A percentile compares a stretch with the other conserved stretches of the same genome.
Evolutionary conservation across 1,140 invertebrate species (phyloP).

Genomic region (Lanistes nyassanus): DNA sequence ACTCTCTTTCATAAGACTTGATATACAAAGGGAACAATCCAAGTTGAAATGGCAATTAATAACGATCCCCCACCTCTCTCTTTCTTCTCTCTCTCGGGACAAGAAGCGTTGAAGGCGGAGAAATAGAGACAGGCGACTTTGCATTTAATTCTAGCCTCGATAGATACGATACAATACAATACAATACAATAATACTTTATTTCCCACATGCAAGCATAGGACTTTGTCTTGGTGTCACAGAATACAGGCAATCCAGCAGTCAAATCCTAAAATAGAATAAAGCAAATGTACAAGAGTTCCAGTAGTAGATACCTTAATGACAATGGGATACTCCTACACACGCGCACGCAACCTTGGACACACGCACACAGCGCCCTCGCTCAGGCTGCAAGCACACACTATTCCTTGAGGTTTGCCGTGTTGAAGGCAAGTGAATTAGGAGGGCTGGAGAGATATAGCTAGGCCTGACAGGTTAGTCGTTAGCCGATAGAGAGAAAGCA

Average conservation of each 20-base stretch:
- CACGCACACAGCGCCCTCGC: too few species aligned
- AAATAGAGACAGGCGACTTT: too few species aligned
- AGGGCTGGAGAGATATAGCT: neutral
- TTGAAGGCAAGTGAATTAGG: neutral
- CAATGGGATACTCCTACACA: neutral
- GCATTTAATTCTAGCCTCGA: too few species aligned
- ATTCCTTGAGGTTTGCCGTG: neutral
- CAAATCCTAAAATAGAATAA: too few species aligned
- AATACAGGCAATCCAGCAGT: too few species aligned
- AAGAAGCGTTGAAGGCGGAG: neutral
- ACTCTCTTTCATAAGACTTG: neutral
- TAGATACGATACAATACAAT: too few species aligned
- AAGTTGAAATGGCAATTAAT: neutral
- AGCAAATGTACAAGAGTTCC: too few species aligned
- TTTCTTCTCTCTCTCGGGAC: neutral
- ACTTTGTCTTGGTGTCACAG: too few species aligned
- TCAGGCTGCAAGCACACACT: neutral
- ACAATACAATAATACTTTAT: too few species aligned
- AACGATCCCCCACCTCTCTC: neutral
- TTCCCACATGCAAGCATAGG: too few species aligned
- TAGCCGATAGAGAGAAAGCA: too few species aligned
- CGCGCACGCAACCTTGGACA: constrained; percentile 1
- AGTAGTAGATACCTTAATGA: neutral
- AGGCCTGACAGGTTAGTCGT: too few species aligned
- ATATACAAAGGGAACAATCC: neutral